Conservation (phyloP, 2,888 invertebrate genomes). For the Acanthosepion esculentum region DNA sequence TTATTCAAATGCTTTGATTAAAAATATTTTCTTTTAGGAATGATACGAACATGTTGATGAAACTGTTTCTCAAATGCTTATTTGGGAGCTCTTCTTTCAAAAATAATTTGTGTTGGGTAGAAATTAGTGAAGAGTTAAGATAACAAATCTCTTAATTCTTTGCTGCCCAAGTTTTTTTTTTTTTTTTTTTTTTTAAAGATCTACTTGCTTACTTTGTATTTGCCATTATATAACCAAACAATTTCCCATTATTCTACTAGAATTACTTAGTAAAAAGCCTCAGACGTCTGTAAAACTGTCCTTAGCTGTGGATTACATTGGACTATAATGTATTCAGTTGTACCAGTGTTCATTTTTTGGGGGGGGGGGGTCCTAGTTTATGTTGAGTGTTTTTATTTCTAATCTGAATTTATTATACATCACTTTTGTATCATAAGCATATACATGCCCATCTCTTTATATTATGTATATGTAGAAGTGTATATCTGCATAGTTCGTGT, state of each 20-base stretch:
- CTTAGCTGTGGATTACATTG: no score
- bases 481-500: no score
- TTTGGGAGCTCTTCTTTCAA: neutral
- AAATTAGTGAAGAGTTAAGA: neutral
- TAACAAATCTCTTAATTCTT: no score
- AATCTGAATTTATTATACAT: neutral
- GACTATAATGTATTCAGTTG: no score
- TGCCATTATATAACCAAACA: neutral
- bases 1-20: neutral
- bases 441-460: no score
- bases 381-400: neutral
- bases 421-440: no score
- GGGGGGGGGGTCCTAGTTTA: no score
- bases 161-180: neutral
- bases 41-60: neutral
- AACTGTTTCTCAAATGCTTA: neutral
- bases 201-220: neutral
- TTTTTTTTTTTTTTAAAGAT: neutral
- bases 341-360: no score
- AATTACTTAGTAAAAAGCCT: no score
- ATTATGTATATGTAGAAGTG: no score
- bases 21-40: neutral
- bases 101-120: neutral
- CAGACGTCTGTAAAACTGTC: no score
- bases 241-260: neutral